Percentiles rank a stretch among this genome's conserved stretches.
phyloP scores from a whole-genome alignment of 2,797 vertebrate species.

The Anabacerthia variegaticeps region DNA sequence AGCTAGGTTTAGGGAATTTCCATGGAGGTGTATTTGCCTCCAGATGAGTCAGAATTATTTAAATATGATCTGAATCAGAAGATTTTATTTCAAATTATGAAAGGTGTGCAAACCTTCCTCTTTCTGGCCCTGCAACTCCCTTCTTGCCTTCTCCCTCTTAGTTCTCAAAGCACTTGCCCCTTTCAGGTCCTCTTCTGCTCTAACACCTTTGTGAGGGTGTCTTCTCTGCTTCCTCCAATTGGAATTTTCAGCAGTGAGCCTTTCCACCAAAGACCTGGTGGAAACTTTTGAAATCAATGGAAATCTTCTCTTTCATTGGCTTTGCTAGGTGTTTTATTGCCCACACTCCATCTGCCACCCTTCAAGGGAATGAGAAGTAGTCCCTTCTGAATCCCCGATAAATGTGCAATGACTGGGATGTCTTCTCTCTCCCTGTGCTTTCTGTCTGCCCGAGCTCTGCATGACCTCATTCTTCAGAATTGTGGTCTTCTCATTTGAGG shows the following conservation, averaged over 20 bases:
- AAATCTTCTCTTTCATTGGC: not conserved
- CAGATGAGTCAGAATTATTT: conserved; percentile 58
- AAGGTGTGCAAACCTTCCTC: conserved; percentile 1
- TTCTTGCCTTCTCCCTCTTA: not conserved
- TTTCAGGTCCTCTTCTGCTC: not conserved
- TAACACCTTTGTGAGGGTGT: not conserved
- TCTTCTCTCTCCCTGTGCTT: not conserved
- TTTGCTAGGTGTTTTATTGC: not conserved
- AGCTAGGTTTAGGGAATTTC: not conserved
- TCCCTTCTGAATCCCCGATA: not conserved
- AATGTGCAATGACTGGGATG: not conserved
- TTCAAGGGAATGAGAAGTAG: not conserved
- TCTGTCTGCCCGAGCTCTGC: not conserved
- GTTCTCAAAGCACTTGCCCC: not conserved
- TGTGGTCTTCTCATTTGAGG: not conserved
- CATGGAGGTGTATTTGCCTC: not conserved
- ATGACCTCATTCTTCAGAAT: not conserved
- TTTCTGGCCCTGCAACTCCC: not conserved
- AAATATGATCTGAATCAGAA: conserved; percentile 24
- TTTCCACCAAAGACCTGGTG: not conserved
- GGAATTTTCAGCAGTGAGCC: not conserved
- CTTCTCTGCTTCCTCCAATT: not conserved
- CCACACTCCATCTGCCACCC: accelerated
- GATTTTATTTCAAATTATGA: conserved; percentile 11
- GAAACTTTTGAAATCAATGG: not conserved